These are phyloP conservation scores for Triops cancriformis DNA, from an alignment of 1,140 invertebrate species.

Conservation along the genomic window DNA sequence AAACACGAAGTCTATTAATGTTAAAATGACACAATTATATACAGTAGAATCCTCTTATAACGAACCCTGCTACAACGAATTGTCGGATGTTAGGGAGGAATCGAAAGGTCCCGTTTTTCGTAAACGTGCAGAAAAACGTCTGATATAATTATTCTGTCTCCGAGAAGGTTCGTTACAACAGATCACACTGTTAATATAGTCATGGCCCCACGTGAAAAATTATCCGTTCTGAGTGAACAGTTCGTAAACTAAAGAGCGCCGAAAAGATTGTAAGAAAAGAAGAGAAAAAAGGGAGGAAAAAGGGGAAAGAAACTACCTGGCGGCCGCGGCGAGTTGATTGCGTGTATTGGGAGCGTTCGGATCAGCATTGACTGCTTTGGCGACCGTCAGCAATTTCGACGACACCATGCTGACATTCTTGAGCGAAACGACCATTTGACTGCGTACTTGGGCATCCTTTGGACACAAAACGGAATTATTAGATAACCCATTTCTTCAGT, in stretches of 20 bases:
- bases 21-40: too few relatives aligned
- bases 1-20: too few relatives aligned
- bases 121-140: too few relatives aligned
- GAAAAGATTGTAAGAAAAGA: constrained; percentile 27
- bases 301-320: constrained; percentile 44
- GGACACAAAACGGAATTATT: constrained; percentile 26
- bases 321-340: constrained; percentile 76
- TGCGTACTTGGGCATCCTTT: constrained; percentile 56
- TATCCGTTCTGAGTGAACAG: constrained; percentile 14
- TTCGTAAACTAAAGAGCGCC: constrained; percentile 25
- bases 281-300: constrained; percentile 43
- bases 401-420: constrained; percentile 81
- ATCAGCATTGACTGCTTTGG: constrained; percentile 81
- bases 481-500: constrained; percentile 17
- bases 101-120: too few relatives aligned
- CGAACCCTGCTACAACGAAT: too few relatives aligned
- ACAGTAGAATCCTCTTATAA: too few relatives aligned
- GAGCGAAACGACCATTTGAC: constrained; percentile 72
- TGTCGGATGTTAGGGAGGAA: too few relatives aligned
- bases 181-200: too few relatives aligned
- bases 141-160: too few relatives aligned
- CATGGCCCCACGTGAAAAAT: too few relatives aligned
- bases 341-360: constrained; percentile 80
- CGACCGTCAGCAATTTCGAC: constrained; percentile 73
- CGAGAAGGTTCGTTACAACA: too few relatives aligned